Evolutionary conservation across 2,797 vertebrate species (phyloP).

Genomic region (Galaxias olidus): DNA sequence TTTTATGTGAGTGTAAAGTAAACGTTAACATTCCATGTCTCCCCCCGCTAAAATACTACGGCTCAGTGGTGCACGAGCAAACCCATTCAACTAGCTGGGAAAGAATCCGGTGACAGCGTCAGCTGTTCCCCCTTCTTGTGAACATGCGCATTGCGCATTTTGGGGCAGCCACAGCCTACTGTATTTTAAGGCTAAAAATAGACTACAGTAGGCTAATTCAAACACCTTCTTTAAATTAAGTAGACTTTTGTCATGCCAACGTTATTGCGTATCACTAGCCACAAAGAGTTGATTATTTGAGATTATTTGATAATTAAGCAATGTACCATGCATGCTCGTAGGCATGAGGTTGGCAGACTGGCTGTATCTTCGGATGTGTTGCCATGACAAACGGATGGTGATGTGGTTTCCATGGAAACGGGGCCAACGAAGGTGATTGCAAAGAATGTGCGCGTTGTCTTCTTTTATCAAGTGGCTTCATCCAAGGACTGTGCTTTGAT

Average conservation of each 20-base stretch:
- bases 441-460: not conserved
- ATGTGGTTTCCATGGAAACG: constrained; percentile 49
- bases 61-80: constrained; percentile 13
- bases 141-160: constrained; percentile 55
- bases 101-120: constrained; percentile 23
- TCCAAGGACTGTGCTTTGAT: too few relatives aligned
- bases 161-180: not conserved
- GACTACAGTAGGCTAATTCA: not conserved
- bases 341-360: too few relatives aligned
- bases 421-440: not conserved
- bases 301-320: too few relatives aligned
- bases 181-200: not conserved
- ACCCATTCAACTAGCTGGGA: constrained; percentile 26
- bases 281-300: too few relatives aligned
- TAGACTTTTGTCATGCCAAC: too few relatives aligned
- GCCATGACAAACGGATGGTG: constrained; percentile 46
- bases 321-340: too few relatives aligned
- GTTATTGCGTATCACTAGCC: too few relatives aligned
- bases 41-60: constrained; percentile 13
- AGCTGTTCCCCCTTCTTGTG: constrained; percentile 39
- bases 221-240: too few relatives aligned
- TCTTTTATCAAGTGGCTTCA: not conserved
- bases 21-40: constrained; percentile 50
- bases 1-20: constrained; percentile 16
- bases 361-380: constrained; percentile 32